These are phyloP conservation scores for Falco berigora DNA, from an alignment of 2,797 vertebrate genomes.

Conservation along the genomic window DNA sequence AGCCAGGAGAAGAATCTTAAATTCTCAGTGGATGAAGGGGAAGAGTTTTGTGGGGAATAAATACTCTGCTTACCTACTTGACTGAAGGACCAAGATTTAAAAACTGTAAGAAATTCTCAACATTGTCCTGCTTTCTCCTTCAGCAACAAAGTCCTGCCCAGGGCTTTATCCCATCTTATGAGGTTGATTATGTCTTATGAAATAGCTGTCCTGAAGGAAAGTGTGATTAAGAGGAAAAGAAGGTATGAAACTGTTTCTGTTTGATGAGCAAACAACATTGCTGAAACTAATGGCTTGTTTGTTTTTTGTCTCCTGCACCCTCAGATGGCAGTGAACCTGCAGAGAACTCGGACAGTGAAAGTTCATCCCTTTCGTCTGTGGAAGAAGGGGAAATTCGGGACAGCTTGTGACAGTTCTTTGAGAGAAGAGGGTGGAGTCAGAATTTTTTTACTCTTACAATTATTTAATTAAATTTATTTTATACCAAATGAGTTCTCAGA, in stretches of 20 bases:
- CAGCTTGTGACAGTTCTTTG: conserved; percentile 17
- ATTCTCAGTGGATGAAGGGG: background rate
- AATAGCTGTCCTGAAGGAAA: background rate
- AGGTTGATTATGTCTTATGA: background rate
- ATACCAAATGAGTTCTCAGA: background rate
- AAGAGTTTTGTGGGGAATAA: background rate
- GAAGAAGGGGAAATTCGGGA: conserved; percentile 68
- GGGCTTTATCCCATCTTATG: background rate
- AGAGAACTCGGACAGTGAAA: conserved; percentile 45
- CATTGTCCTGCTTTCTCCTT: background rate
- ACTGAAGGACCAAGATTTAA: background rate
- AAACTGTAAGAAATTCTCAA: background rate
- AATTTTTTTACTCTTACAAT: background rate
- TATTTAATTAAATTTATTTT: background rate
- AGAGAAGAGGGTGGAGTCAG: background rate
- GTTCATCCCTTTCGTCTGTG: conserved; percentile 53
- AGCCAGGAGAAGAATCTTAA: background rate
- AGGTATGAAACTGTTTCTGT: background rate
- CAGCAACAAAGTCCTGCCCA: background rate
- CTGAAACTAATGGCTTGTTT: conserved; percentile 49
- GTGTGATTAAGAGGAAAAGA: background rate
- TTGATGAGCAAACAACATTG: background rate
- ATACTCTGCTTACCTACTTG: background rate
- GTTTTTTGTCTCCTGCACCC: conserved; percentile 22
- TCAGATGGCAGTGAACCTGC: conserved; percentile 65